phyloP scores from a whole-genome alignment of 2,888 invertebrate genomes.

The Temnothorax unifasciatus region DNA sequence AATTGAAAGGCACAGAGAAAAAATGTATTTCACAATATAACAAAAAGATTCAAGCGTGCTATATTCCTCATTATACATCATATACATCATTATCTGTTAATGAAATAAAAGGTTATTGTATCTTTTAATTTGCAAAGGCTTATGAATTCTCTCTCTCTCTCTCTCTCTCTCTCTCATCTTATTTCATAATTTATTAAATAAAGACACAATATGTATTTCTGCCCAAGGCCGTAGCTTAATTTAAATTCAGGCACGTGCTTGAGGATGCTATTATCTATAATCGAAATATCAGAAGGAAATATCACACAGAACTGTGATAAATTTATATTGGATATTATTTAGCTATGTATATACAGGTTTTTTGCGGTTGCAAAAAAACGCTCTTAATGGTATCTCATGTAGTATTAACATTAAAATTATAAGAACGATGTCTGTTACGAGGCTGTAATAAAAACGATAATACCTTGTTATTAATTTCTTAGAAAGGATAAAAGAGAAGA shows the following conservation, averaged over 20 bases:
- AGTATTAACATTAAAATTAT: constrained; percentile 12
- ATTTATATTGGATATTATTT: constrained; percentile 29
- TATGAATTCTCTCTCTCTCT: background rate
- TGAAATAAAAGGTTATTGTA: background rate
- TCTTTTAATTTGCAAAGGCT: background rate
- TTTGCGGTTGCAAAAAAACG: background rate
- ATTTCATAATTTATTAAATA: constrained; percentile 18
- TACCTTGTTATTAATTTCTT: constrained; percentile 23
- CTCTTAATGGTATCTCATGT: background rate
- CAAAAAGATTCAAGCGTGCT: background rate
- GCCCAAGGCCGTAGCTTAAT: background rate
- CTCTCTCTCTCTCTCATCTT: background rate
- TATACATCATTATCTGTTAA: background rate
- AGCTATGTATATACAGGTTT: background rate
- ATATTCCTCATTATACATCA: background rate
- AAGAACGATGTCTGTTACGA: background rate
- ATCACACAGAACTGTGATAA: background rate
- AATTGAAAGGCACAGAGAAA: background rate
- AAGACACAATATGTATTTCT: constrained; percentile 1
- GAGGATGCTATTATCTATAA: background rate
- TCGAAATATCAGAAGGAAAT: background rate
- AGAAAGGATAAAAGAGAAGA: background rate
- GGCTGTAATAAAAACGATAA: constrained; percentile 19
- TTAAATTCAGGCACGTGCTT: background rate
- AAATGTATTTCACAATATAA: background rate